These are phyloP conservation scores for Amitus sp. DNA, from an alignment of 2,888 invertebrate species.

Conservation along the genomic window DNA sequence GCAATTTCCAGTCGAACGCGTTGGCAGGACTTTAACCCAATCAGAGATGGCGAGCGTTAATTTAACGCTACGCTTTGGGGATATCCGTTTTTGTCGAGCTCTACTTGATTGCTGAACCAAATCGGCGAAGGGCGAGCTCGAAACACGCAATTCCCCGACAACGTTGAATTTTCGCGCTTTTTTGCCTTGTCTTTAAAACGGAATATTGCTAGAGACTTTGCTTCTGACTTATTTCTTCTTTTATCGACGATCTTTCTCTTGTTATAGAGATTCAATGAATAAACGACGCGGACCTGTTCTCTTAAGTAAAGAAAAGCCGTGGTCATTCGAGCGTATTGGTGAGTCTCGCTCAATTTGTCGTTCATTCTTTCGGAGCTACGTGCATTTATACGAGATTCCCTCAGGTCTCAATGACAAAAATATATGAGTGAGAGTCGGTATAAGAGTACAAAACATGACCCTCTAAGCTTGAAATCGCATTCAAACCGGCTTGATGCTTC, in stretches of 20 bases:
- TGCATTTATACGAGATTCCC: background rate
- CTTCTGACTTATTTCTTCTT: no score
- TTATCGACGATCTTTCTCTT: background rate
- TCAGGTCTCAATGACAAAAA: background rate
- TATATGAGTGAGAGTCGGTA: no score
- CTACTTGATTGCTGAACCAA: conserved; percentile 49
- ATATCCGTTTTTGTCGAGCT: conserved; percentile 57
- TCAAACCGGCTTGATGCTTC: conserved; percentile 58
- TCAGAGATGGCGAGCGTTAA: conserved; percentile 58
- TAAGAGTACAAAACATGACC: background rate
- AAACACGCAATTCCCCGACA: conserved; percentile 3
- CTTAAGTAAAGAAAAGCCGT: conserved; percentile 26
- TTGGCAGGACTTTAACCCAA: conserved; percentile 47
- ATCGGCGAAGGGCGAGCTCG: conserved; percentile 22
- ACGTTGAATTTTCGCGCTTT: background rate
- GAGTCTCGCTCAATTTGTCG: conserved; percentile 36
- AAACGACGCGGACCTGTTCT: conserved; percentile 15
- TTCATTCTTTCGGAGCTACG: background rate
- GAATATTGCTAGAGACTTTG: no score
- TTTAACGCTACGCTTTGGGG: conserved; percentile 60
- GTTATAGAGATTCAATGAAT: conserved; percentile 29
- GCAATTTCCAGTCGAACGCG: conserved; percentile 49
- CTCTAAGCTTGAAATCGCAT: conserved; percentile 56
- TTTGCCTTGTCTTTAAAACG: no score
- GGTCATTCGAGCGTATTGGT: conserved; percentile 32